A percentile compares a stretch with the other conserved stretches of the same genome.
phyloP scores from a whole-genome alignment of 2,113 vertebrate genomes.

The Semnornis frantzii region DNA sequence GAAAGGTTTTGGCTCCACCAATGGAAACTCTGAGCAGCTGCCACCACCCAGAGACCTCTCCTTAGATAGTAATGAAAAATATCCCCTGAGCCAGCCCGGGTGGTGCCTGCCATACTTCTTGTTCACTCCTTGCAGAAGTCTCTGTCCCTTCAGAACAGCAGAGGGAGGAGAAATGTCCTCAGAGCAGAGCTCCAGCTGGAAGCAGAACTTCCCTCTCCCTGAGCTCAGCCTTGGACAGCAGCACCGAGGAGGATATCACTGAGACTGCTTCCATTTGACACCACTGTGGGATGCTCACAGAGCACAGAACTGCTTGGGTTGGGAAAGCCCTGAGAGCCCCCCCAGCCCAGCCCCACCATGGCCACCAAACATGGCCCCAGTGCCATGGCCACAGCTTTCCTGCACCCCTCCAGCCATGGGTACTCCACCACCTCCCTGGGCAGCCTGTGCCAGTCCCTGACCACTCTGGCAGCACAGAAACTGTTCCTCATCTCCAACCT shows the following conservation, averaged over 20 bases:
- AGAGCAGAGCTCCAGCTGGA: background rate
- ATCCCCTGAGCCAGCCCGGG: background rate
- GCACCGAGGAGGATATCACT: background rate
- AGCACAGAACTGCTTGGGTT: too few species aligned
- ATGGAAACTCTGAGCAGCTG: background rate
- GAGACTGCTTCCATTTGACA: background rate
- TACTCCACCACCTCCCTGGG: too few species aligned
- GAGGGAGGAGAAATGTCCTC: background rate
- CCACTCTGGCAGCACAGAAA: too few species aligned
- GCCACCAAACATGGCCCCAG: too few species aligned
- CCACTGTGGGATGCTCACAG: background rate
- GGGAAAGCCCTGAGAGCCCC: too few species aligned
- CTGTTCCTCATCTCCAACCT: too few species aligned
- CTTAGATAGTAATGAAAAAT: conserved; percentile 13
- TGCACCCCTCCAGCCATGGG: too few species aligned
- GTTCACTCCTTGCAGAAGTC: background rate
- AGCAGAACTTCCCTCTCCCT: background rate
- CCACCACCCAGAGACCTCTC: background rate
- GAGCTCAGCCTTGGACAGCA: rapidly evolving
- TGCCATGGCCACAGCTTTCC: too few species aligned
- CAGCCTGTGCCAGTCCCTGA: too few species aligned
- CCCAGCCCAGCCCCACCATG: too few species aligned
- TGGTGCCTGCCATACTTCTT: background rate
- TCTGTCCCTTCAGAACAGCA: background rate
- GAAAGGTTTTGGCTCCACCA: background rate